A percentile compares a stretch with the other conserved stretches of the same genome.
These are phyloP conservation scores for Melanostoma scalare DNA, from an alignment of 2,888 invertebrate species.

Conservation along the genomic window DNA sequence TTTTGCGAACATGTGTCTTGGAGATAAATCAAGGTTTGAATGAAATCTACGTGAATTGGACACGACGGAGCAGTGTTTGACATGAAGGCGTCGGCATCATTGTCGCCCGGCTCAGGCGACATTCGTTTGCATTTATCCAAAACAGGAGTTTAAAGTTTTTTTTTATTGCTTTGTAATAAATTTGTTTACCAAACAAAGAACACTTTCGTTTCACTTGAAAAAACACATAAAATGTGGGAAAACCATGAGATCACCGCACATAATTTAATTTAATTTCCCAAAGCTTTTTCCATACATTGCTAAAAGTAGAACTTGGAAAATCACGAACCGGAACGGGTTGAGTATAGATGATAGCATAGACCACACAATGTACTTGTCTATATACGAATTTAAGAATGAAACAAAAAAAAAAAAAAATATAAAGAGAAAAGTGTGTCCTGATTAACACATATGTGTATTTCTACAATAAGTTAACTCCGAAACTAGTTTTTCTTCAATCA, in stretches of 20 bases:
- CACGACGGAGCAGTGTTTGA: slow-evolving; percentile 62
- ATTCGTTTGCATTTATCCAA: slow-evolving; percentile 38
- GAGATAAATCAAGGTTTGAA: slow-evolving; percentile 73
- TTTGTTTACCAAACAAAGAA: slow-evolving; percentile 17
- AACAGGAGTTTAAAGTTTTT: slow-evolving; percentile 4
- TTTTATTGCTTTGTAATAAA: neutral
- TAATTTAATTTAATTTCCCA: slow-evolving; percentile 33
- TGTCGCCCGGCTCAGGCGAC: slow-evolving; percentile 60
- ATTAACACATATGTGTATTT: slow-evolving; percentile 29
- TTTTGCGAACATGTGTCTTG: slow-evolving; percentile 71
- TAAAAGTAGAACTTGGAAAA: slow-evolving; percentile 39
- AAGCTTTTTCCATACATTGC: slow-evolving; percentile 27
- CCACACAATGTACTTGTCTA: neutral
- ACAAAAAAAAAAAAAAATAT: neutral
- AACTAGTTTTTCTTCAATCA: slow-evolving; percentile 24
- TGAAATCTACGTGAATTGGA: slow-evolving; percentile 72
- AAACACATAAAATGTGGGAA: slow-evolving; percentile 46
- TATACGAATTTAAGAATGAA: neutral
- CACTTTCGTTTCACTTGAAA: slow-evolving; percentile 52
- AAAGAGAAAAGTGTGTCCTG: slow-evolving; percentile 56
- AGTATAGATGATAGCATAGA: slow-evolving; percentile 20
- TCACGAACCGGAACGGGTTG: slow-evolving; percentile 52
- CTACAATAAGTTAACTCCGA: slow-evolving; percentile 4
- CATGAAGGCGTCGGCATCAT: slow-evolving; percentile 64
- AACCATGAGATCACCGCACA: slow-evolving; percentile 50